Percentiles rank a stretch among this genome's conserved stretches.
phyloP scores from a whole-genome alignment of 2,888 invertebrate species.

The Scotopteryx bipunctaria region DNA sequence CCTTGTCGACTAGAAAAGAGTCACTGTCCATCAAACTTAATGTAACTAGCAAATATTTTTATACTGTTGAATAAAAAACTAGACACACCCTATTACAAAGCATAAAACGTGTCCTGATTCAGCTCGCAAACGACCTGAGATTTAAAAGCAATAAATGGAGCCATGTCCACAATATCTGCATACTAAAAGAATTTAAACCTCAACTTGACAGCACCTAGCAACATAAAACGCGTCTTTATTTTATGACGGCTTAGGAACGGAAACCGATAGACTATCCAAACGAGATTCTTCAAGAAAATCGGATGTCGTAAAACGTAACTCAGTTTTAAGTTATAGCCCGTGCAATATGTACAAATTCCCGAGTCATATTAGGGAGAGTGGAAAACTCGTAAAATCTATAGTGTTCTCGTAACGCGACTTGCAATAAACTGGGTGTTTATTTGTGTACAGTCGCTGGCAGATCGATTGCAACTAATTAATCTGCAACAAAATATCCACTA shows the following conservation, averaged over 20 bases:
- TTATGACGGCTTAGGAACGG: conserved; percentile 42
- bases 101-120: not conserved
- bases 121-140: conserved; percentile 8
- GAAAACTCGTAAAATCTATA: conserved; percentile 61
- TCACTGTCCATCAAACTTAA: too few species aligned
- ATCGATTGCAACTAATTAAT: not conserved
- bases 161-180: conserved; percentile 31
- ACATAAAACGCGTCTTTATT: conserved; percentile 46
- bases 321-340: conserved; percentile 57
- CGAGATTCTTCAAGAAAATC: conserved; percentile 47
- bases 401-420: conserved; percentile 51
- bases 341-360: conserved; percentile 64
- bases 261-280: conserved; percentile 38
- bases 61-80: too few species aligned
- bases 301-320: conserved; percentile 58
- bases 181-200: conserved; percentile 36
- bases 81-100: too few species aligned
- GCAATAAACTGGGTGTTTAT: conserved; percentile 54
- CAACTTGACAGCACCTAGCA: conserved; percentile 37
- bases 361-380: conserved; percentile 57
- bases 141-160: conserved; percentile 19
- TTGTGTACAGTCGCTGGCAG: conserved; percentile 28
- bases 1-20: too few species aligned
- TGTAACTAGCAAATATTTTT: too few species aligned
- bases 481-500: not conserved